Evolutionary conservation across 2,113 vertebrate genomes (phyloP), one percentile per base, ranked within the genome.

Genomic region (Dinomys branickii): DNA sequence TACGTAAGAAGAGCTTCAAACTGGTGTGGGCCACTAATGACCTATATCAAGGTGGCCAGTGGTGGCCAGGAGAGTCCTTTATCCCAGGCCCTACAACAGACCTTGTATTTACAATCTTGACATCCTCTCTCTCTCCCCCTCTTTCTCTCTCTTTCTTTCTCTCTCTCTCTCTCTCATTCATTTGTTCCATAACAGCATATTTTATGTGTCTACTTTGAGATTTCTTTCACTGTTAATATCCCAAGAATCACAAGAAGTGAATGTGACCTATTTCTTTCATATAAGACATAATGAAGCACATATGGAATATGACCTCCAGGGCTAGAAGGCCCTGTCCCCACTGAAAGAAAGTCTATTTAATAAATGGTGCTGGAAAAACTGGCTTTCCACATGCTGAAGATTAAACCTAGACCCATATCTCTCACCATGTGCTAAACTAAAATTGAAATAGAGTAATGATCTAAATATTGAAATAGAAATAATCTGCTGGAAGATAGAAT

Each of bases 191-290:
- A 86, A 78, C 7, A 65, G 61, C 54, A 65, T 20, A 4, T 13
- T 85, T 73, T 94, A 44, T 88, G 33, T 41, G 35, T 84, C 16
- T 33, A 19, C 81, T 89, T 75, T 67, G 35, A 30, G 28, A 92
- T 85, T 59, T 77, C 16, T 90, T 93, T 95, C 35, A 88, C 82
- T 94, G 90, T 88, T 59, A 88, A 63, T 82, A 93, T 83, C 44
- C 5, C 56, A 91, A 50, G 7, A 84, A 16, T 26, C 56, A 77
- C 33, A 85, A 80, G 84, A 95, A 52, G 44, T 71, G 47, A 17
- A 67, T 52, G 4, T 58, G n/a, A 22, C 33, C 54, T 71, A 54
- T 9, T 61, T 78, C 75, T 26, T 33, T 63, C 65, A 10, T 5
- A 11, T 30, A 58, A 63, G 16, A 14, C 52, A 63, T 9, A 73